Base-by-base conservation (phyloP, 2,113 vertebrate species). In the Pollimyrus isidori region DNA sequence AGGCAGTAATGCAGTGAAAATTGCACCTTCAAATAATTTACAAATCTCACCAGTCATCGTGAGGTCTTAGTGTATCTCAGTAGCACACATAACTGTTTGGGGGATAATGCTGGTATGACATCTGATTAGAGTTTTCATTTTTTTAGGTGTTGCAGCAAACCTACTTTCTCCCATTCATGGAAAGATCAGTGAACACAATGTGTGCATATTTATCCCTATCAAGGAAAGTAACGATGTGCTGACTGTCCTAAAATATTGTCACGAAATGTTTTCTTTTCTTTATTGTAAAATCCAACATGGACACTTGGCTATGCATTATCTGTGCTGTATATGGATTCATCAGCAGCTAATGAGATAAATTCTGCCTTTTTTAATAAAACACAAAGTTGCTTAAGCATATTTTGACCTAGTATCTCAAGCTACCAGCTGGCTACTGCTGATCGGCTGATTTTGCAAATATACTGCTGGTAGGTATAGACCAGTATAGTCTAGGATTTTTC, bases 281-380 rank as follows among this genome's bases (percentile, higher is more conserved):
- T 62, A 90, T 82, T 26, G 82, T 84, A 89, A 82, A 69, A 87
- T 62, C 58, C 52, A 30, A 90, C 88, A 87, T 87, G 89, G 62
- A 91, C 85, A 58, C 89, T 35, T 7, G 89, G 88, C 76, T 87
- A 65, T 56, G 91, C 91, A 86, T 88, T 90, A 21, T 91, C 87
- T 52, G 90, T 83, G 62, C 56, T 91, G 80, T 90, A 49, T 80
- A 65, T 89, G 3, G 87, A 88, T 90, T 92, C 89, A 90, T 92
- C 90, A 10, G 92, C 88, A 90, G 89, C 89, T 13, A 89, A 88
- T 88, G 73, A 87, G 88, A 90, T 85, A 62, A 53, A 90, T 58
- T 23, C 73, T 82, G 88, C 88, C 15, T 91, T 89, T 84, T 1
- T 1, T 76, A 91, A 62, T 6, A 85, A 80, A 92, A 58, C 42